Evolutionary conservation across 2,888 invertebrate genomes (phyloP).

Genomic region (Selenia dentaria): DNA sequence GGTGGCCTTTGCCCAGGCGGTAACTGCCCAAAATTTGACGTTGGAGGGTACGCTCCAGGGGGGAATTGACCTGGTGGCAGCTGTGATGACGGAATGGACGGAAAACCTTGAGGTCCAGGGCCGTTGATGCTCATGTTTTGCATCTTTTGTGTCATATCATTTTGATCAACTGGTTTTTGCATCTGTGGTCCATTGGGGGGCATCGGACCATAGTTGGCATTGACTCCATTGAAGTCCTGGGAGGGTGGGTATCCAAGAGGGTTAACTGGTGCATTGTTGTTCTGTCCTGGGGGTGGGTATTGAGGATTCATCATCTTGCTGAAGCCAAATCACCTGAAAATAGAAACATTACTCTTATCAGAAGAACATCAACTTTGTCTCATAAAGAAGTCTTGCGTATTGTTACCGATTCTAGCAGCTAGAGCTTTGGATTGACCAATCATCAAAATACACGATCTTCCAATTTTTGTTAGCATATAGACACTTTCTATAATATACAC

Average conservation of each 20-base stretch:
- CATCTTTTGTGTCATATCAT: conserved; percentile 76
- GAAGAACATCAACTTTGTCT: no score
- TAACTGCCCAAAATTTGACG: conserved; percentile 52
- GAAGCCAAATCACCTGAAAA: conserved; percentile 57
- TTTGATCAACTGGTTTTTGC: conserved; percentile 50
- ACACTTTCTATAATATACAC: no score
- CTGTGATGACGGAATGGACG: conserved; percentile 63
- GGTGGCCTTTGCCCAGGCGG: conserved; percentile 45
- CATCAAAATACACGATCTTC: no score
- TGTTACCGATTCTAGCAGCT: no score
- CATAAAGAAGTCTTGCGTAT: no score
- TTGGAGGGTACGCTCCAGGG: conserved; percentile 54
- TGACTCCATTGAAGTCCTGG: conserved; percentile 72
- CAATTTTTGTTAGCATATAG: no score
- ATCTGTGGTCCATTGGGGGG: conserved; percentile 57
- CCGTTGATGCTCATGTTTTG: conserved; percentile 74
- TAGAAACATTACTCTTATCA: conserved; percentile 8
- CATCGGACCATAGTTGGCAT: conserved; percentile 67
- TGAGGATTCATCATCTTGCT: conserved; percentile 78
- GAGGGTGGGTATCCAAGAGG: conserved; percentile 64
- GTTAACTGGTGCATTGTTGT: conserved; percentile 73
- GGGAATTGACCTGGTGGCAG: conserved; percentile 59
- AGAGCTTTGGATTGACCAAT: no score
- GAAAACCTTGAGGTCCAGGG: conserved; percentile 59
- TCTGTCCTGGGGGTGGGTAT: conserved; percentile 74